Conservation (phyloP, 2,888 invertebrate species). For the Bruchidius siliquastri region DNA sequence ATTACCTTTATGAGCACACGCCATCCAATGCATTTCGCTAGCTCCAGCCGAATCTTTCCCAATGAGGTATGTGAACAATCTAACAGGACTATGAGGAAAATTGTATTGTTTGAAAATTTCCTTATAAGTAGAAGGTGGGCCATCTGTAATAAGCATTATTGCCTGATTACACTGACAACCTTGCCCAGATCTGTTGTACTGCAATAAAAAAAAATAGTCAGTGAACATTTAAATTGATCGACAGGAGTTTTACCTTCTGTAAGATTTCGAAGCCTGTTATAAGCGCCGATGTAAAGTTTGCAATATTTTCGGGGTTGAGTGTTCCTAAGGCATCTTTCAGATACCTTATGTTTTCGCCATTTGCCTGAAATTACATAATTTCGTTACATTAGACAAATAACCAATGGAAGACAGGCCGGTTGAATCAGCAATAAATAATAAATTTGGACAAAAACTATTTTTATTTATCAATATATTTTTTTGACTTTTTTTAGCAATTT, state of each 20-base stretch:
- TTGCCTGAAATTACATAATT: conserved; percentile 55
- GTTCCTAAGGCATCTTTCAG: conserved; percentile 72
- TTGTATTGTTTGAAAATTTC: conserved; percentile 73
- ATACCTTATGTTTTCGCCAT: conserved; percentile 75
- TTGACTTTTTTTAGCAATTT: too few relatives aligned
- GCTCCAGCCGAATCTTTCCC: conserved; percentile 88
- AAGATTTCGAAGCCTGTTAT: conserved; percentile 88
- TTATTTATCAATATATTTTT: too few relatives aligned
- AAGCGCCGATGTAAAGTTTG: conserved; percentile 90
- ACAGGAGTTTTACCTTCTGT: conserved; percentile 61
- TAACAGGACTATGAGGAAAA: conserved; percentile 88
- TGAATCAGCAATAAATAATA: too few relatives aligned
- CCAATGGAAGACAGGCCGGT: too few relatives aligned
- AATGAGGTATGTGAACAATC: conserved; percentile 94
- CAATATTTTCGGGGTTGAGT: conserved; percentile 72
- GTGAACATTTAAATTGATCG: not conserved
- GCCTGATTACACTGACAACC: conserved; percentile 97
- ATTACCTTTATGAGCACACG: conserved; percentile 93
- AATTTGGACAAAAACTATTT: too few relatives aligned
- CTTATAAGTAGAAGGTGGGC: conserved; percentile 68
- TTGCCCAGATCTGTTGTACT: conserved; percentile 78
- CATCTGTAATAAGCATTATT: conserved; percentile 94
- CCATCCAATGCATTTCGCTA: conserved; percentile 87
- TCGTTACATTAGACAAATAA: not conserved
- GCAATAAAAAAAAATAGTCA: conserved; percentile 23